Base-by-base conservation (phyloP, 2,113 vertebrate species). In the Trinectes maculatus region DNA sequence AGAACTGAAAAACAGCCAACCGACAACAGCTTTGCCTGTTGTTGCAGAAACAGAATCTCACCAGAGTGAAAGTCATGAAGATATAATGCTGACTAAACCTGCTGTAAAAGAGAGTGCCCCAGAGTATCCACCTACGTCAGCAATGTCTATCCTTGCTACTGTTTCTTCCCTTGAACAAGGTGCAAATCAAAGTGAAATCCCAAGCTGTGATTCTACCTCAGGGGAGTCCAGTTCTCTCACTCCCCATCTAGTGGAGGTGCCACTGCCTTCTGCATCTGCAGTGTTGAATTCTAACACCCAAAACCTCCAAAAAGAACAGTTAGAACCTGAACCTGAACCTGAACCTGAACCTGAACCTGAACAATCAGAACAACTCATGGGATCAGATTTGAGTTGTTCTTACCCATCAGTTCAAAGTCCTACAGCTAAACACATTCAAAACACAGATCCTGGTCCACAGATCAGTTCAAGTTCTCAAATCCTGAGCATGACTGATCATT, bases 41-140 rank as follows among this genome's bases (percentile, higher is more conserved):
- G 81, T 65, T 36, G 71, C 74, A 54, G 88, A 92, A 70, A 77
- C 43, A 39, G 12, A 51, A 82, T 76, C 22, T 12, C 84, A 69
- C 85, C 34, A 8, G 18, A 66, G 16, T 12, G 16, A 69, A 22
- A 3, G 44, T 19, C 1, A 48, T 21, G 44, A 68, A 29, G 33
- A 55, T 5, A 12, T 29, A 51, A 52, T 52, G 2, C 49, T 69
- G 39, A 71, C 74, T 34, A 28, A 46, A 37, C 10, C 66, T 43
- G 18, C 49, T 52, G n/a, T 52, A 33, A 13, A 55, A 53, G 49
- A 63, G 13, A 54, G 34, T 15, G 62, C 24, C 25, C 8, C 24
- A 33, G 43, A 25, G 65, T 33, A 25, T 61, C 26, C 68, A 61
- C 10, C 40, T 3, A 39, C 25, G 39, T 21, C 49, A 51, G 49